Percentiles rank a stretch among this genome's conserved stretches.
Conservation (phyloP, 2,797 vertebrate species). For the Hozukius guyotensis region DNA sequence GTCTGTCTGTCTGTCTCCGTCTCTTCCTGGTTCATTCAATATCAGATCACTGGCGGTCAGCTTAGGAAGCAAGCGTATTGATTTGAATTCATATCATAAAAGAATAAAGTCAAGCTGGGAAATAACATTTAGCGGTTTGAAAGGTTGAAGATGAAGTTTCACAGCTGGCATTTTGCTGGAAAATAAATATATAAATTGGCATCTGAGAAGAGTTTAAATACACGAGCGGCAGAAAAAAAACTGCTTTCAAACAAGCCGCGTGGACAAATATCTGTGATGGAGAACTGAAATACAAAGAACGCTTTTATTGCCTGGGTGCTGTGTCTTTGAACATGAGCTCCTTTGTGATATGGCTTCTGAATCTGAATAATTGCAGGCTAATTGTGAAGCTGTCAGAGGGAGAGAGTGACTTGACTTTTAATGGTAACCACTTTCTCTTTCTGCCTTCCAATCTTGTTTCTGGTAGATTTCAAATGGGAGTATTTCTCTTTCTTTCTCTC, state of each 20-base stretch:
- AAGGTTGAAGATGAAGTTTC: constrained; percentile 55
- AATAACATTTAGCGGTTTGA: constrained; percentile 58
- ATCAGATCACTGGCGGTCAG: constrained; percentile 49
- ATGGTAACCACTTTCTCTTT: constrained; percentile 25
- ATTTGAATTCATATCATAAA: constrained; percentile 59
- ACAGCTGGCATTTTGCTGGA: constrained; percentile 60
- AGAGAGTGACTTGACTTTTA: constrained; percentile 66
- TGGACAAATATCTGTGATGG: constrained; percentile 54
- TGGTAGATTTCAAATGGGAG: not conserved
- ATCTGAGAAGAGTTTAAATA: constrained; percentile 45
- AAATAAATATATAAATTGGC: constrained; percentile 56
- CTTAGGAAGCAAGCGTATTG: constrained; percentile 38
- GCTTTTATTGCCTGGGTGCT: constrained; percentile 31
- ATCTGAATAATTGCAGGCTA: constrained; percentile 68
- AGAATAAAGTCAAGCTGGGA: constrained; percentile 50
- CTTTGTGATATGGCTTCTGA: constrained; percentile 64
- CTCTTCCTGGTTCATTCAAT: constrained; percentile 45
- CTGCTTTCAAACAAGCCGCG: constrained; percentile 53
- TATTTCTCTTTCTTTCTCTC: not conserved
- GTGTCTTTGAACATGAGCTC: constrained; percentile 53
- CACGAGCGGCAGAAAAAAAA: constrained; percentile 25
- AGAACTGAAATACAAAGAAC: constrained; percentile 40
- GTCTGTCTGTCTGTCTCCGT: constrained; percentile 27
- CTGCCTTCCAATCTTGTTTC: not conserved
- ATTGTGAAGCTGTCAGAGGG: constrained; percentile 54